phyloP scores from a whole-genome alignment of 1,140 invertebrate genomes.

The Solen grandis region DNA sequence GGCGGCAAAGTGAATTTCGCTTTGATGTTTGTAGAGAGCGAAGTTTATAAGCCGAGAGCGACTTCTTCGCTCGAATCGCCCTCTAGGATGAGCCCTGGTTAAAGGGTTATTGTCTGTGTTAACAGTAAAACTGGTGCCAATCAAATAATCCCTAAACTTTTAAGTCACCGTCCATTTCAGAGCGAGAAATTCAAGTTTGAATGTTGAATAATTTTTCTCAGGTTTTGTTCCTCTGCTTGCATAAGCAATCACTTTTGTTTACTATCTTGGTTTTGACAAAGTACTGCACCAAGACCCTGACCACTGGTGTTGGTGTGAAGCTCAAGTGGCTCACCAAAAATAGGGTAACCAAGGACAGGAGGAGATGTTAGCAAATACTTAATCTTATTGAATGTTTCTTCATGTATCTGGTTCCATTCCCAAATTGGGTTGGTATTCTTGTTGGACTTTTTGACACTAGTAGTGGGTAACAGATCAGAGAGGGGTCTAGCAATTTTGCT shows the following conservation, averaged over 20 bases:
- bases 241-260: neutral
- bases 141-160: neutral
- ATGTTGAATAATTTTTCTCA: neutral
- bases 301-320: constrained; percentile 14
- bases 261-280: neutral
- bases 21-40: too few relatives aligned
- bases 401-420: neutral
- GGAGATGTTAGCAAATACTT: constrained; percentile 44
- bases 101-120: neutral
- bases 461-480: constrained; percentile 40
- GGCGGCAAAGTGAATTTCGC: too few relatives aligned
- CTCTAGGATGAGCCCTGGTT: too few relatives aligned
- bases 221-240: neutral
- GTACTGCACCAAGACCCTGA: neutral
- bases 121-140: neutral
- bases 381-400: constrained; percentile 53
- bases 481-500: constrained; percentile 76
- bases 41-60: too few relatives aligned
- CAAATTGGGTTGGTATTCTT: neutral
- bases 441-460: neutral
- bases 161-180: neutral
- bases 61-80: too few relatives aligned
- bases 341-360: constrained; percentile 25
- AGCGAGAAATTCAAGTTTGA: neutral
- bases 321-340: neutral